These are phyloP conservation scores for Sarcophaga rosellei DNA, from an alignment of 2,888 invertebrate genomes.

Conservation along the genomic window DNA sequence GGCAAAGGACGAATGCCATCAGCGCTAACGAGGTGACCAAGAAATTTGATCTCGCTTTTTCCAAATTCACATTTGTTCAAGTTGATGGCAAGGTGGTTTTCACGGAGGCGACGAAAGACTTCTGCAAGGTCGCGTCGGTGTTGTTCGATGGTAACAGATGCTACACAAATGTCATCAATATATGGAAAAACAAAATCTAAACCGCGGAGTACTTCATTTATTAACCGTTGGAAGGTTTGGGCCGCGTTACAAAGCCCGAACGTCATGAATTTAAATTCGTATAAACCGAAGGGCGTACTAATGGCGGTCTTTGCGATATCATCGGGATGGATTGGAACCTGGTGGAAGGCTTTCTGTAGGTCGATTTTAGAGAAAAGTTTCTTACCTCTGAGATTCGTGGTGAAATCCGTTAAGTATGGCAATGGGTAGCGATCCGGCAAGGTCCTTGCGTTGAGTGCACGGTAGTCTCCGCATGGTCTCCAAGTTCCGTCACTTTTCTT, in stretches of 20 bases:
- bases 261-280: constrained; percentile 29
- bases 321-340: constrained; percentile 7
- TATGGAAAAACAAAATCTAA: constrained; percentile 24
- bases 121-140: neutral
- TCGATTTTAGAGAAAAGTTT: constrained; percentile 41
- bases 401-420: constrained; percentile 21
- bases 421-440: constrained; percentile 12
- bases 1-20: constrained; percentile 7
- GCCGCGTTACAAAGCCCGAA: constrained; percentile 22
- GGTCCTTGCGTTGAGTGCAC: constrained; percentile 70
- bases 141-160: neutral
- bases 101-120: constrained; percentile 10
- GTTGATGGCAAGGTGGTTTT: constrained; percentile 8
- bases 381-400: constrained; percentile 13
- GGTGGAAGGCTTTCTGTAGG: constrained; percentile 27
- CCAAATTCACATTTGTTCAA: too few relatives aligned
- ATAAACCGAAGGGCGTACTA: constrained; percentile 36
- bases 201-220: constrained; percentile 55
- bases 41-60: neutral
- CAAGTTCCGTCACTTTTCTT: constrained; percentile 57
- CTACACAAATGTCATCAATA: constrained; percentile 37
- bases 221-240: constrained; percentile 59
- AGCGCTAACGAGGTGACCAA: neutral
- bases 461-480: constrained; percentile 71
- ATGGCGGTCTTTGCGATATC: constrained; percentile 39